Evolutionary conservation across 2,113 vertebrate species (phyloP), one percentile per base, ranked within the genome.

Genomic region (Lagenorhynchus albirostris): DNA sequence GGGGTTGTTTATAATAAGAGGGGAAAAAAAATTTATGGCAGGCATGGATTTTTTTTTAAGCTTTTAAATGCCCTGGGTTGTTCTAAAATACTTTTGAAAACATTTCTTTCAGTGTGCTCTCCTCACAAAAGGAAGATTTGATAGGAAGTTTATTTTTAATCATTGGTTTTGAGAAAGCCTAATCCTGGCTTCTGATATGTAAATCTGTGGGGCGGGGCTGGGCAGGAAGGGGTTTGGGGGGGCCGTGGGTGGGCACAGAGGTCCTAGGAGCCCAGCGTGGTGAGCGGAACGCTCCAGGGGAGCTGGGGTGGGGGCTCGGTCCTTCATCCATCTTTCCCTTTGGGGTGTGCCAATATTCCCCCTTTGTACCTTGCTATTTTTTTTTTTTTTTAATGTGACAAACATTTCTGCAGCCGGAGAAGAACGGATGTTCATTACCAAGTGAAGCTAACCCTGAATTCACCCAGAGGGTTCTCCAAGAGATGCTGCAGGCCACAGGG

Each of bases 11-110:
- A 41, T 55, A 82, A 23, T 23, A 21, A 53, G 41, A 23, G 17
- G 12, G 31, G n/a, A 6, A 9, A 10, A 47, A 55, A 68, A n/a
- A 9, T 21, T 44, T 74, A n/a, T 0, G 36, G 36, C 84, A 36
- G 81, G 58, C 25, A 18, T 80, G 38, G 74, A 8, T 10, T n/a
- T 36, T 41, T 36, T 81, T 71, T 91, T 76, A 62, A 63, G 68
- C 47, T 81, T 84, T 76, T 33, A 89, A 74, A 93, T 60, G 77
- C 41, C 55, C 25, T 82, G 33, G 63, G 38, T 90, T 76, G 86
- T 88, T 93, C 85, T 60, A 62, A 94, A 87, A 70, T 25, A 41
- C 60, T 91, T 96, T 63, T 68, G 87, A 94, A 77, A 67, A 88
- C 55, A 36, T 86, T 65, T 84, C 70, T 65, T 65, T 53, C 55